Evolutionary conservation across 2,113 vertebrate genomes (phyloP), one percentile per base, ranked within the genome.

Genomic region (Halichoerus grypus): DNA sequence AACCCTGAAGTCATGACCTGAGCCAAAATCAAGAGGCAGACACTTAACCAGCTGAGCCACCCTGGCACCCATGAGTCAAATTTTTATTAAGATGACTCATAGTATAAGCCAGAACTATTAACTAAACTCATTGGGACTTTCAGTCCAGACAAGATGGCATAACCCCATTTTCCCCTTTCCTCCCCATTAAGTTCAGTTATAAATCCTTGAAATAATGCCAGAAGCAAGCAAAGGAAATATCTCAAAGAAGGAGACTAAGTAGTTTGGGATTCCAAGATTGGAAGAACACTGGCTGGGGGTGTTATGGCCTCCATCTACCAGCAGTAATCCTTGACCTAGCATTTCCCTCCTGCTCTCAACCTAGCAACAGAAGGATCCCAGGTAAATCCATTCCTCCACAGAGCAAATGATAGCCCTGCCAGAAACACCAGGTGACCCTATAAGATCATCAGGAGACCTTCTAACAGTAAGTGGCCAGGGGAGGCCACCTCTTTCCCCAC

Each of bases 301-400:
- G 12, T 39, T 31, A 55, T 22, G 22, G 7, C 0, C 13, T 28
- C 19, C 16, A 61, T 15, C 7, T 18, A 93, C 31, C 3, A n/a
- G 19, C 49, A 36, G 5, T 9, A 7, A 6, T 57, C 26, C 26
- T 2, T 31, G 7, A 61, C 0, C 19, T 3, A 13, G 2, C 5
- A 4, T 67, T 85, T 46, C 46, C 59, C 16, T 15, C 49, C 49
- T 18, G 33, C 0, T 22, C 1, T 76, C 42, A 74, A 12, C 7
- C 24, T 76, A 65, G 21, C 7, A 42, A 72, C 1, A 72, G 31
- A 81, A 83, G 7, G 5, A 63, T 2, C 11, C 5, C 14, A 83
- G 1, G 10, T 16, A 92, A 3, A 3, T 67, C 28, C 28, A n/a
- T 71, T 88, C 4, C 39, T 61, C 61, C 9, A 4, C 18, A 88